phyloP scores from a whole-genome alignment of 2,797 vertebrate species.

The Cynodonichthys magdalenae region DNA sequence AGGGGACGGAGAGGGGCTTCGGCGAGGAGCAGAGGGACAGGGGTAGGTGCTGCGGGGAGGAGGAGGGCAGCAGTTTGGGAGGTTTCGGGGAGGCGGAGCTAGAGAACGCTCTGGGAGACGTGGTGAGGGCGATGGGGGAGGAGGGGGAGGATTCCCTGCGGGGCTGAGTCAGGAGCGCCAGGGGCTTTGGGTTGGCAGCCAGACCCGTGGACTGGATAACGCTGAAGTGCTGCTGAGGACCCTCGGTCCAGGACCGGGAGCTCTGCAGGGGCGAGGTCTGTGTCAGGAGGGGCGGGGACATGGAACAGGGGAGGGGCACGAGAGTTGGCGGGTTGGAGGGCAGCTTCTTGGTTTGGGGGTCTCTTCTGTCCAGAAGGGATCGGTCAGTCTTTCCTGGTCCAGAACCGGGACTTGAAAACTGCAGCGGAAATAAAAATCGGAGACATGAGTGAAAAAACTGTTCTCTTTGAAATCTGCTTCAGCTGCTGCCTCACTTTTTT shows the following conservation, averaged over 20 bases:
- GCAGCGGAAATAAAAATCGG: too few species aligned
- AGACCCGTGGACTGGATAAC: slow-evolving; percentile 98
- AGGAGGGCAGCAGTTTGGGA: slow-evolving; percentile 78
- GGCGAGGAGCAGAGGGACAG: slow-evolving; percentile 84
- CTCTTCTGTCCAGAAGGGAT: slow-evolving; percentile 76
- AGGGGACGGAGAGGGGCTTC: slow-evolving; percentile 93
- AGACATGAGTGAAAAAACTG: too few species aligned
- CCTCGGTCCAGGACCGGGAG: slow-evolving; percentile 90
- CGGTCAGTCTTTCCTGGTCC: too few species aligned
- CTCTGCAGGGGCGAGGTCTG: slow-evolving; percentile 90
- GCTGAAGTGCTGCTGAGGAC: slow-evolving; percentile 92
- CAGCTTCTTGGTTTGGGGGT: slow-evolving; percentile 85
- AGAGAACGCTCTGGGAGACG: slow-evolving; percentile 77
- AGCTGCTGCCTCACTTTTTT: too few species aligned
- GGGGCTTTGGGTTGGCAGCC: slow-evolving; percentile 89
- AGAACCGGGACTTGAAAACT: too few species aligned
- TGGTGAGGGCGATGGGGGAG: slow-evolving; percentile 87
- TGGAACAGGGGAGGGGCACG: slow-evolving; percentile 83
- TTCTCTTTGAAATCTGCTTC: too few species aligned
- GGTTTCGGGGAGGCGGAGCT: slow-evolving; percentile 89
- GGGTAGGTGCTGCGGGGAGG: slow-evolving; percentile 87
- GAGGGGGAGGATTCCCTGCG: slow-evolving; percentile 88
- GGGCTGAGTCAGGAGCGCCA: slow-evolving; percentile 90
- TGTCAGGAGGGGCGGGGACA: slow-evolving; percentile 88
- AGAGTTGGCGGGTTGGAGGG: slow-evolving; percentile 86